Percentiles rank a stretch among this genome's conserved stretches.
Evolutionary conservation across 2,797 vertebrate species (phyloP).

Genomic region (Centroberyx gerrardi): DNA sequence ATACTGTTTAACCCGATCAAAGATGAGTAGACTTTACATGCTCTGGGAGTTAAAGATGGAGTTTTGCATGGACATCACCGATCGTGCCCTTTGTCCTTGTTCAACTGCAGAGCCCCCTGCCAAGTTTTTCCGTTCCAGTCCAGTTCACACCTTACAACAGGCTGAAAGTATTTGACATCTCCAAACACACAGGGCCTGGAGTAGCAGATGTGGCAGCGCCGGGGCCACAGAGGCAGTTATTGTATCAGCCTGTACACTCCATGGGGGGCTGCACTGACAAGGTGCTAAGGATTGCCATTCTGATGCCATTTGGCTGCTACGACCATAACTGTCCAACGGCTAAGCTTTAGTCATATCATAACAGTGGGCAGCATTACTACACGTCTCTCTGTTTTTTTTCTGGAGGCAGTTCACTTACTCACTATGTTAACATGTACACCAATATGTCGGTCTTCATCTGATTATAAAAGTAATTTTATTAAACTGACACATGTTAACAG

Average conservation of each 20-base stretch:
- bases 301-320: slow-evolving; percentile 67
- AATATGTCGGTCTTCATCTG: neutral
- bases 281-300: slow-evolving; percentile 61
- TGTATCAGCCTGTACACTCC: slow-evolving; percentile 69
- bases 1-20: slow-evolving; percentile 68
- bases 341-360: slow-evolving; percentile 21
- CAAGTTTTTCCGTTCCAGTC: slow-evolving; percentile 82
- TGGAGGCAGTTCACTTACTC: slow-evolving; percentile 14
- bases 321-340: slow-evolving; percentile 54
- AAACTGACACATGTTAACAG: slow-evolving; percentile 49
- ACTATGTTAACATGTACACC: neutral
- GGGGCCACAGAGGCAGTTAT: slow-evolving; percentile 80
- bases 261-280: slow-evolving; percentile 57
- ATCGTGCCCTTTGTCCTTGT: slow-evolving; percentile 73
- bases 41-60: slow-evolving; percentile 58
- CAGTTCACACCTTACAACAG: slow-evolving; percentile 85
- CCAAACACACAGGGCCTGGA: slow-evolving; percentile 75
- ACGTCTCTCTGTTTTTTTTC: slow-evolving; percentile 10
- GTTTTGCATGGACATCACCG: slow-evolving; percentile 65
- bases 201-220: slow-evolving; percentile 81
- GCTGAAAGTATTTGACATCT: slow-evolving; percentile 87
- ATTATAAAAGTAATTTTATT: slow-evolving; percentile 34
- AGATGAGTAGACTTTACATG: slow-evolving; percentile 62
- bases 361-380: slow-evolving; percentile 24
- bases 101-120: slow-evolving; percentile 71